Conservation (phyloP, 2,888 invertebrate genomes). For the Folsomia candida region DNA sequence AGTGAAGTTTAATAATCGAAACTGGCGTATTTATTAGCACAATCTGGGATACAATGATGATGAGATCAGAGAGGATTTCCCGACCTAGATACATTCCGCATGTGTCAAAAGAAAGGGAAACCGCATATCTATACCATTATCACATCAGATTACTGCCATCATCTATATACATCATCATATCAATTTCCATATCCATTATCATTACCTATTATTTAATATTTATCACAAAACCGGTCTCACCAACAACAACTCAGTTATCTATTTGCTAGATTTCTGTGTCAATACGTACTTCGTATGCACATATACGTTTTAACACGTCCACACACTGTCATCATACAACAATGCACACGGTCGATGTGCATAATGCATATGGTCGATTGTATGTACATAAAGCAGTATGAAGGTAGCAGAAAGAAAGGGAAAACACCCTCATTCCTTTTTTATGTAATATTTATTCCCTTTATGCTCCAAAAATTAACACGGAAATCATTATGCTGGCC, state of each 20-base stretch:
- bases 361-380: neutral
- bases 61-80: no score
- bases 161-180: neutral
- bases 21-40: no score
- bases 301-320: neutral
- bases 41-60: no score
- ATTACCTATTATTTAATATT: neutral
- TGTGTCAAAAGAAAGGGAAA: neutral
- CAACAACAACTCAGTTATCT: neutral
- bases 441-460: slow-evolving; percentile 15
- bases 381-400: neutral
- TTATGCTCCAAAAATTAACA: slow-evolving; percentile 19
- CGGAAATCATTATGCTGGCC: slow-evolving; percentile 11
- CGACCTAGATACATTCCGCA: neutral
- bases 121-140: neutral
- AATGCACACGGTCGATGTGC: neutral
- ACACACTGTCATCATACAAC: neutral
- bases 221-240: neutral
- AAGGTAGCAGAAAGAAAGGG: slow-evolving; percentile 5
- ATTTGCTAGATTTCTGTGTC: slow-evolving; percentile 4
- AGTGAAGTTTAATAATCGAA: no score
- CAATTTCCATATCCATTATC: neutral
- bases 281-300: neutral
- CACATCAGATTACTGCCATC: no score
- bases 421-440: slow-evolving; percentile 17